phyloP scores from a whole-genome alignment of 2,888 invertebrate genomes.

The Drosophila neonasuta region DNA sequence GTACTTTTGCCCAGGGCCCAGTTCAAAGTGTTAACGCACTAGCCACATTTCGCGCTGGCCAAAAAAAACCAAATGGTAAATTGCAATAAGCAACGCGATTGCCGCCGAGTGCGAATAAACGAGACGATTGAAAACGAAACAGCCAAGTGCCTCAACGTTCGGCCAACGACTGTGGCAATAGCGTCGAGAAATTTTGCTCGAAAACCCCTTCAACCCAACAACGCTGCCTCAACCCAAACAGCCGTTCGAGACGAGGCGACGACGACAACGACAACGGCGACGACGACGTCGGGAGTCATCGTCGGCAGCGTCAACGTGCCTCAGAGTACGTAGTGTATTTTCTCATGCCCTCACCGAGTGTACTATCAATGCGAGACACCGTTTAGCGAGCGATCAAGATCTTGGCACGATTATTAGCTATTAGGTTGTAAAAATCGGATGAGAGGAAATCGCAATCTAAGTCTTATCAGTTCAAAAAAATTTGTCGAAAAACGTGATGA shows the following conservation, averaged over 20 bases:
- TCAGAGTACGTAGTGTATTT: slow-evolving; percentile 18
- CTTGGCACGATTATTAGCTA: neutral
- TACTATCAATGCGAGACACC: neutral
- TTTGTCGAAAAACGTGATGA: neutral
- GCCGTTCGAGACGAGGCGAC: slow-evolving; percentile 43
- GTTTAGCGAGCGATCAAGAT: slow-evolving; percentile 1
- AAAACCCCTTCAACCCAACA: slow-evolving; percentile 19
- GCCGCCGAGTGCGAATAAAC: slow-evolving; percentile 1
- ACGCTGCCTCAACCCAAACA: slow-evolving; percentile 19
- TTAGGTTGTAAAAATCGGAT: neutral
- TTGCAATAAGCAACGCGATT: slow-evolving; percentile 7
- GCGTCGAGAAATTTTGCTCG: slow-evolving; percentile 54
- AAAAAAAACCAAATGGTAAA: slow-evolving; percentile 15
- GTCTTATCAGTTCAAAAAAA: neutral
- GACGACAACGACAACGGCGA: slow-evolving; percentile 25
- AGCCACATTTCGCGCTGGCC: slow-evolving; percentile 32
- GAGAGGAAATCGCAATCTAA: neutral
- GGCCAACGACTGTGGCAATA: slow-evolving; percentile 60
- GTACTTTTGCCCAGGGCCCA: slow-evolving; percentile 44
- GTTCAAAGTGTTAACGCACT: slow-evolving; percentile 30
- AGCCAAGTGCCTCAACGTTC: slow-evolving; percentile 62
- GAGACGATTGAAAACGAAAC: slow-evolving; percentile 20
- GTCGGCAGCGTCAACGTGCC: slow-evolving; percentile 24
- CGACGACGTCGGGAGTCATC: slow-evolving; percentile 18
- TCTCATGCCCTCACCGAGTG: slow-evolving; percentile 19